phyloP scores from a whole-genome alignment of 2,888 invertebrate genomes.

The Athalia rosae region DNA sequence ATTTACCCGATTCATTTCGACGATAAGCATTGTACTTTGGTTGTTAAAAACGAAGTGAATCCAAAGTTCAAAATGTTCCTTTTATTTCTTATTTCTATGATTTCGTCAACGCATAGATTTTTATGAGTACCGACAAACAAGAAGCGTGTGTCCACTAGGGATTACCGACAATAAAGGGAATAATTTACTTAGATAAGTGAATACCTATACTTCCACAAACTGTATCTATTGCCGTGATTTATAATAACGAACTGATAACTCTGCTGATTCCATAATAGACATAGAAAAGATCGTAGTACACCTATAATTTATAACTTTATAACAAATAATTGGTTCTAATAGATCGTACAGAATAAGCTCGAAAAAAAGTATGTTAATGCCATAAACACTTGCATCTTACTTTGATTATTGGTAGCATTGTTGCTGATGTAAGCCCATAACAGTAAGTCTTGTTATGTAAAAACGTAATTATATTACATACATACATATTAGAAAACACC shows the following conservation, averaged over 20 bases:
- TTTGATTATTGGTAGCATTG: constrained; percentile 21
- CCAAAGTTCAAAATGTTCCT: too few relatives aligned
- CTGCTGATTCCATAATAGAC: too few relatives aligned
- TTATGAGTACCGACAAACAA: too few relatives aligned
- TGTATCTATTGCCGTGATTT: not conserved
- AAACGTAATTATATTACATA: not conserved
- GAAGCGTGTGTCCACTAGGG: too few relatives aligned
- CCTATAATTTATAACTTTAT: not conserved
- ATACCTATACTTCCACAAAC: not conserved
- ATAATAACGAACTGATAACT: not conserved
- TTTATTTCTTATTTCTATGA: too few relatives aligned
- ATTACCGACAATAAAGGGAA: not conserved
- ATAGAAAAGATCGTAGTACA: too few relatives aligned
- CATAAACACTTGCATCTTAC: constrained; percentile 4
- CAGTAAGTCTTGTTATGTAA: constrained; percentile 35
- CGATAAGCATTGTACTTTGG: not conserved
- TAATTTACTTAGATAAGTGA: constrained; percentile 18
- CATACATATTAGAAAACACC: constrained; percentile 23
- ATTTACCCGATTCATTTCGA: not conserved
- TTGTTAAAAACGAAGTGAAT: not conserved
- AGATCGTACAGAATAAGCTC: constrained; percentile 1
- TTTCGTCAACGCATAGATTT: too few relatives aligned
- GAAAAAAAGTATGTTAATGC: not conserved
- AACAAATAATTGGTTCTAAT: not conserved
- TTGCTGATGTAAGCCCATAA: constrained; percentile 15